Conservation (phyloP, 2,888 invertebrate species). For the Polymixis flavicincta region DNA sequence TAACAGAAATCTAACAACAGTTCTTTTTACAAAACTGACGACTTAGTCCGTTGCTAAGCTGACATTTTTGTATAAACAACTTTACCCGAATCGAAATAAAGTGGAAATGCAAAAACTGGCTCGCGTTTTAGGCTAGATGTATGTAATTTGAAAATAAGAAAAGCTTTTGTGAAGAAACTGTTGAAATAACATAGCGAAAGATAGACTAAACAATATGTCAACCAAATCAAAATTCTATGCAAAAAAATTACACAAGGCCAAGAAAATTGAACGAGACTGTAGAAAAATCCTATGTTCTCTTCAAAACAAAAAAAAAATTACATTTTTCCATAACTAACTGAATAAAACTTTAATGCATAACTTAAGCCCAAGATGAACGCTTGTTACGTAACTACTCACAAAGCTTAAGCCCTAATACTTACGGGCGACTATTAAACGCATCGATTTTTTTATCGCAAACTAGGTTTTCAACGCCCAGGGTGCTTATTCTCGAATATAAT, state of each 20-base stretch:
- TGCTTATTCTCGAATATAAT: no score
- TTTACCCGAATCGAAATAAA: no score
- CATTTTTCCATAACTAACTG: constrained; percentile 25
- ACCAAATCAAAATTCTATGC: not conserved
- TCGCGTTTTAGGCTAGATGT: no score
- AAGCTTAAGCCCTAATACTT: not conserved
- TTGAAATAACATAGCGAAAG: not conserved
- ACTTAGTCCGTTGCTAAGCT: no score
- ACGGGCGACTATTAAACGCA: not conserved
- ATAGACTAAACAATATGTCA: constrained; percentile 11
- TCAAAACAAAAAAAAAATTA: not conserved
- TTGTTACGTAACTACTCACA: constrained; percentile 4
- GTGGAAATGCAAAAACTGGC: no score
- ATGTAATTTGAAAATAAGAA: not conserved
- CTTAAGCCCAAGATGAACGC: constrained; percentile 26
- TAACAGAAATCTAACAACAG: no score
- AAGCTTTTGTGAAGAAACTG: not conserved
- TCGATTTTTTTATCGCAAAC: not conserved
- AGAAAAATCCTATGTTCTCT: not conserved
- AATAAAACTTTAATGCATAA: constrained; percentile 46
- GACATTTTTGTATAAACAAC: no score
- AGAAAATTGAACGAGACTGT: not conserved
- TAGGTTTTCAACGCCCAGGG: not conserved
- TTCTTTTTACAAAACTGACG: no score
- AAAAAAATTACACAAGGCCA: not conserved